Base-by-base conservation (phyloP, 1,140 invertebrate species). In the Platorchestia sp. region DNA sequence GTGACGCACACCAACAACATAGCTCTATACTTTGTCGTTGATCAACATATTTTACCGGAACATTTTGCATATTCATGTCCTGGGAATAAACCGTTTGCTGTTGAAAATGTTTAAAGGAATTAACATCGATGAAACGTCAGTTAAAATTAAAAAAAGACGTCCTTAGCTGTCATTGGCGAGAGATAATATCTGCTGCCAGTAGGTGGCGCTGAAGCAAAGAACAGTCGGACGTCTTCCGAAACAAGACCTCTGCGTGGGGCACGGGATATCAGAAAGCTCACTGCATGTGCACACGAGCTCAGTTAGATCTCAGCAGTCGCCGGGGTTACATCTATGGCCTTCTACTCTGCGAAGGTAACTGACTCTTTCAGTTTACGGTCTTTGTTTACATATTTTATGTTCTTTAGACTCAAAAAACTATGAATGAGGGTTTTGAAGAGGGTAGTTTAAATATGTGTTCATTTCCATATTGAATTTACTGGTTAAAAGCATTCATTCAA, bases 271-370 rank as follows among this genome's bases (percentile, higher is more conserved):
- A 36, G 14, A 36, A 75, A 14, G 59, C 59, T 14, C 10, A 27
- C 14, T 75, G 59, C 59, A 75, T 10, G 14, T 75, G 59, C 36
- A 36, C 59, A 19, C 14, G 59, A 75, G 59, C 59, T 75, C 59
- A 75, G 59, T 75, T 27, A 3, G 59, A 27, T 75, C 59, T 75
- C 59, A 75, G 59, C 27, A 19, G 27, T 75, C 59, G 7, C 36
- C 59, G 59, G 59, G 59, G 3, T 22, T 22, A 75, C 59, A 75
- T 75, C 59, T 3, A 75, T 75, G 59, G 59, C 59, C 27, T 75
- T 75, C 59, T 75, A 75, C 59, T 75, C 59, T 75, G 59, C 59
- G 59, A 75, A 75, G 59, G 59, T 75, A 75, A 75, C 59, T 75
- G 59, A 75, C 59, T 36, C 14, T 75, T 75, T 75, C 14, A 14